Conservation (phyloP, 2,797 vertebrate species). For the Poecilia gillii region DNA sequence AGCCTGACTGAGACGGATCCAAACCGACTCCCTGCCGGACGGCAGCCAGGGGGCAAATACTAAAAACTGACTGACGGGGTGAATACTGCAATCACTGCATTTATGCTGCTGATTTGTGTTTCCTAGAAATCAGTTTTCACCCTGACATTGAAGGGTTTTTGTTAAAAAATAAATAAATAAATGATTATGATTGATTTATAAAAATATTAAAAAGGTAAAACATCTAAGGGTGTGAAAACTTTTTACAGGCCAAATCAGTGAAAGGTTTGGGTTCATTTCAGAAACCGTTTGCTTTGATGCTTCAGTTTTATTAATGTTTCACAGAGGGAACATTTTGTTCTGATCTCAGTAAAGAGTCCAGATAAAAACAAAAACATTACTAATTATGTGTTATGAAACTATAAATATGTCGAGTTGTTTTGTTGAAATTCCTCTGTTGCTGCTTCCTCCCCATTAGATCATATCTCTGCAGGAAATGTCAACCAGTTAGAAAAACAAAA, state of each 20-base stretch:
- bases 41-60: too few species aligned
- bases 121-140: not conserved
- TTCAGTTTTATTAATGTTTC: not conserved
- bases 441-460: not conserved
- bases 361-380: too few species aligned
- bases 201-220: too few species aligned
- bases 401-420: not conserved
- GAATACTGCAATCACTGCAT: not conserved
- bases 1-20: too few species aligned
- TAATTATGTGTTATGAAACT: not conserved
- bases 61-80: too few species aligned
- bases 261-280: not conserved
- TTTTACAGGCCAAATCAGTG: too few species aligned
- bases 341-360: not conserved
- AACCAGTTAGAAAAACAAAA: not conserved
- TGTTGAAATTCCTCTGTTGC: not conserved
- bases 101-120: not conserved
- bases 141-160: not conserved
- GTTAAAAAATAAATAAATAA: too few species aligned
- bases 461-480: not conserved
- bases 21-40: too few species aligned
- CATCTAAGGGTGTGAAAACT: too few species aligned
- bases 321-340: not conserved
- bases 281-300: not conserved
- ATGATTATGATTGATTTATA: too few species aligned